phyloP scores from a whole-genome alignment of 2,888 invertebrate species.

The Drosophila falleni region DNA sequence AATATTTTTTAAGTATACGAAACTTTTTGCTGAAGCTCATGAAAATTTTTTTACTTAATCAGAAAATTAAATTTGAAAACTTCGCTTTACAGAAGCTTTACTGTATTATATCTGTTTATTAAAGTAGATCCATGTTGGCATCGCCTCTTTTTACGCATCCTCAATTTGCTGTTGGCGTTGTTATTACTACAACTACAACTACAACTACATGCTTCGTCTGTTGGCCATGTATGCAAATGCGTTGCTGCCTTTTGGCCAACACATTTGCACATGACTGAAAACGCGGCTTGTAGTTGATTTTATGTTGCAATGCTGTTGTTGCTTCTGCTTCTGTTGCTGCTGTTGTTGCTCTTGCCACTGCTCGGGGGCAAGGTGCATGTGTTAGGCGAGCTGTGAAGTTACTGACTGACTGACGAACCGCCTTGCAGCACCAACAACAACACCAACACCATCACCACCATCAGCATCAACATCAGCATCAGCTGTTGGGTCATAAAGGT shows the following conservation, averaged over 20 bases:
- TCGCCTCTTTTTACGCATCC: constrained; percentile 3
- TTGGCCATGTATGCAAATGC: constrained; percentile 51
- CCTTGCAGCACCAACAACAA: constrained; percentile 5
- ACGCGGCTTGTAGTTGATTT: constrained; percentile 38
- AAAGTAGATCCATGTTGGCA: constrained; percentile 1
- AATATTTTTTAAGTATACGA: neutral
- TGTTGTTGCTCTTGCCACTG: neutral
- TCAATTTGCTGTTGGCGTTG: constrained; percentile 9
- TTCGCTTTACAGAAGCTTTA: constrained; percentile 1
- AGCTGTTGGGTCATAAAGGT: constrained; percentile 16
- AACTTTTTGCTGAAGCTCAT: too few species aligned
- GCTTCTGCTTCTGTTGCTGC: neutral
- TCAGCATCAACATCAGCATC: neutral
- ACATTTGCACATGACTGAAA: constrained; percentile 55
- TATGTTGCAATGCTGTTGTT: constrained; percentile 5
- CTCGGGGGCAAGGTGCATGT: constrained; percentile 18
- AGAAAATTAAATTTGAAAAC: neutral
- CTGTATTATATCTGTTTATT: constrained; percentile 7
- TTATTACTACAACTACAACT: constrained; percentile 1
- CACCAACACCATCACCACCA: neutral
- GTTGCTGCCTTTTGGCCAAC: constrained; percentile 40
- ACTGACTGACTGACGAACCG: constrained; percentile 55
- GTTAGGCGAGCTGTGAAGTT: constrained; percentile 54
- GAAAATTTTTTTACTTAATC: too few species aligned
- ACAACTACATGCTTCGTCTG: neutral